Evolutionary conservation across 2,888 invertebrate genomes (phyloP).

Genomic region (Chloroclysta siterata): DNA sequence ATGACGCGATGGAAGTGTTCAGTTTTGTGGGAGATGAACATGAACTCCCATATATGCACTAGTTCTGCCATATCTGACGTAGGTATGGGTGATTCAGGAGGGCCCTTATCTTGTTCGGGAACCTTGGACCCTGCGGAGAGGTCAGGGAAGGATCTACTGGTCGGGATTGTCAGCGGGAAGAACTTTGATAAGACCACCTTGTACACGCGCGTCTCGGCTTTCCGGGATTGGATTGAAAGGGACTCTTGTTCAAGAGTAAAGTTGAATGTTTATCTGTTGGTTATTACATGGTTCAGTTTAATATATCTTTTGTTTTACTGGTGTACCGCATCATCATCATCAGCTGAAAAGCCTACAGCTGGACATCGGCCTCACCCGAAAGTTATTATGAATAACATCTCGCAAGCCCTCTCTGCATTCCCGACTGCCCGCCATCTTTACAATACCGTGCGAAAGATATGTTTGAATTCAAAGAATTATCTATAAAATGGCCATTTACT

Average conservation of each 20-base stretch:
- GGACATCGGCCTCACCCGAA: too few relatives aligned
- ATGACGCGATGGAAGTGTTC: slow-evolving; percentile 55
- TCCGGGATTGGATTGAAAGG: slow-evolving; percentile 53
- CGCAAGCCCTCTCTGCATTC: too few relatives aligned
- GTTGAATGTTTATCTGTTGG: slow-evolving; percentile 29
- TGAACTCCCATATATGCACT: slow-evolving; percentile 59
- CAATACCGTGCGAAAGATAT: too few relatives aligned
- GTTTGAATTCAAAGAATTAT: too few relatives aligned
- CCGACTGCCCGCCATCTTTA: too few relatives aligned
- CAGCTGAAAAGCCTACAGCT: too few relatives aligned
- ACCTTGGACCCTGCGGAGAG: slow-evolving; percentile 51
- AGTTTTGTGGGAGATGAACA: slow-evolving; percentile 62
- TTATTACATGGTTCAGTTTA: slow-evolving; percentile 54
- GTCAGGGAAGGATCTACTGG: slow-evolving; percentile 50
- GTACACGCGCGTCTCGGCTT: slow-evolving; percentile 51
- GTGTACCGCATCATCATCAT: neutral
- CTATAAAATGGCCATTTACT: too few relatives aligned
- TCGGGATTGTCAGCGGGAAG: slow-evolving; percentile 69
- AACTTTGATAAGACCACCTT: slow-evolving; percentile 63
- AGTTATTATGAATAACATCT: too few relatives aligned
- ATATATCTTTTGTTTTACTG: slow-evolving; percentile 59
- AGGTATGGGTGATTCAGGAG: slow-evolving; percentile 67
- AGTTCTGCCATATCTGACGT: slow-evolving; percentile 54
- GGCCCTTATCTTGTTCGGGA: slow-evolving; percentile 60
- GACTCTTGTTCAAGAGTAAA: slow-evolving; percentile 25